These are phyloP conservation scores for Pangasius macronema DNA, from an alignment of 2,797 vertebrate genomes.

Conservation along the genomic window DNA sequence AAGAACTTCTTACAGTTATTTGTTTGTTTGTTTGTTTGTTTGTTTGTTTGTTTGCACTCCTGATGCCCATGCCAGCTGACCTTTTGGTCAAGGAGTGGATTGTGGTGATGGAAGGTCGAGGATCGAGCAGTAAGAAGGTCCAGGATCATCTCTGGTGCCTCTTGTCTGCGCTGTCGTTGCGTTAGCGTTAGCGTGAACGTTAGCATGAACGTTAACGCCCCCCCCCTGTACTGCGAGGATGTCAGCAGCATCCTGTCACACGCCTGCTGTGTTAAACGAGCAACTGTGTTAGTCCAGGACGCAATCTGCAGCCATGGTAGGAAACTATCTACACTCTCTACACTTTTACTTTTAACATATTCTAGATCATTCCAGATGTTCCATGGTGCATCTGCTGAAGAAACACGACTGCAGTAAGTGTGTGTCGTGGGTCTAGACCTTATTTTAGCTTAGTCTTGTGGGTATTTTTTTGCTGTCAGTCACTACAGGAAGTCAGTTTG, in stretches of 20 bases:
- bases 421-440: not conserved
- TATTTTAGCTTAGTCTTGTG: not conserved
- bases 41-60: not conserved
- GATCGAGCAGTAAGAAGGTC: not conserved
- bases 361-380: not conserved
- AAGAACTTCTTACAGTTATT: not conserved
- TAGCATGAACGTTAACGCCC: slow-evolving; percentile 10
- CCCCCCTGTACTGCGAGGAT: slow-evolving; percentile 52
- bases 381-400: not conserved
- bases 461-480: not conserved
- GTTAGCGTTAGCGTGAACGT: not conserved
- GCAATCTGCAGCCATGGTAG: slow-evolving; percentile 67
- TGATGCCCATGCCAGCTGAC: not conserved
- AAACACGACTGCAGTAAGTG: not conserved
- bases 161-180: not conserved
- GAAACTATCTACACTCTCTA: slow-evolving; percentile 48
- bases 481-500: slow-evolving; percentile 26
- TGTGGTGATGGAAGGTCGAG: no score
- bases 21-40: not conserved
- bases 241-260: slow-evolving; percentile 57
- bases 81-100: not conserved
- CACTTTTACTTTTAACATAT: not conserved
- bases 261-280: slow-evolving; percentile 45
- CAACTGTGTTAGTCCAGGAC: slow-evolving; percentile 45
- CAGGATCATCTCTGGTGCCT: not conserved